phyloP scores from a whole-genome alignment of 2,888 invertebrate species.

The Nemoura dubitans region DNA sequence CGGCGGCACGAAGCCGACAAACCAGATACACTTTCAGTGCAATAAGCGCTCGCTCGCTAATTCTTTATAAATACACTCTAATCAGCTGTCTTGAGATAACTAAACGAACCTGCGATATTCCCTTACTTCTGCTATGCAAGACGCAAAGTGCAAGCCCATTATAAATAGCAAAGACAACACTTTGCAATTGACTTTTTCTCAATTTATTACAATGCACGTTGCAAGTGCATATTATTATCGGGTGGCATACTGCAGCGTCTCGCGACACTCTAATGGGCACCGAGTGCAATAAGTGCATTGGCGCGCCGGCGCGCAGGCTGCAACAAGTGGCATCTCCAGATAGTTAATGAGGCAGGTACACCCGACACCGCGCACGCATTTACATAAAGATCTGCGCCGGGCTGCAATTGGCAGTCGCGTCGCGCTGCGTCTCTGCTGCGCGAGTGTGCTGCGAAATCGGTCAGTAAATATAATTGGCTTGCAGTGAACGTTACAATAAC shows the following conservation, averaged over 20 bases:
- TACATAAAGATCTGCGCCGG: not conserved
- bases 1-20: not conserved
- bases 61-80: not conserved
- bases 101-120: not conserved
- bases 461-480: conserved; percentile 32
- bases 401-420: not conserved
- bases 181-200: conserved; percentile 13
- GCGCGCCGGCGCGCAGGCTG: not conserved
- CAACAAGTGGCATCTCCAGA: conserved; percentile 24
- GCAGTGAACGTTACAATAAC: not conserved
- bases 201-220: conserved; percentile 35
- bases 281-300: conserved; percentile 17
- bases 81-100: not conserved
- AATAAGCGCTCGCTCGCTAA: not conserved
- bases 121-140: not conserved
- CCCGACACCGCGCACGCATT: not conserved
- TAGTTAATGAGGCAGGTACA: conserved; percentile 18
- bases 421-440: not conserved
- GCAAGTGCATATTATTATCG: conserved; percentile 23
- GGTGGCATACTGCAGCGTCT: not conserved
- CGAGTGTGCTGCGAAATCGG: not conserved
- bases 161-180: conserved; percentile 25
- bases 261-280: conserved; percentile 37
- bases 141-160: conserved; percentile 38
- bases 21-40: not conserved